Base-by-base conservation (phyloP, 2,113 vertebrate species). In the Trematocara unimaculatum region DNA sequence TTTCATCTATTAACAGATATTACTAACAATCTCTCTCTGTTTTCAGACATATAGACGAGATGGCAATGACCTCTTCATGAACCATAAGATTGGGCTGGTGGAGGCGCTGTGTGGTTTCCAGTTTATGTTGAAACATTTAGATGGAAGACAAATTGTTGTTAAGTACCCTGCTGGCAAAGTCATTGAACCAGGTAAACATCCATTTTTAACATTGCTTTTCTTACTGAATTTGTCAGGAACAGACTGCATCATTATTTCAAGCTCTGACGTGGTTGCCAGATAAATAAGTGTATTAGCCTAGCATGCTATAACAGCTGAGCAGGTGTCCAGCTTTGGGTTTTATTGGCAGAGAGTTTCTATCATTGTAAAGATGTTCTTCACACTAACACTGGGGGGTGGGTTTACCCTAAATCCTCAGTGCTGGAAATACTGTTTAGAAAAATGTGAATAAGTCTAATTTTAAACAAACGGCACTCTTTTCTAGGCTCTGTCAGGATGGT, bases 71-170 rank as follows among this genome's bases (percentile, higher is more conserved):
- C 95, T 99, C 93, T 98, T 98, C 91, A 98, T 99, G 96, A 97
- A 97, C 31, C 97, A 99, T 90, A 99, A 98, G 93, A 98, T 99
- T 11, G 99, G 98, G 79, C 98, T 99, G 56, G 98, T 98, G 90
- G 99, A 99, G 96, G 98, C 98, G 67, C 96, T 99, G 31, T 99
- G 99, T 91, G 98, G 99, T 72, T 99, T 99, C 95, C 98, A 99
- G 96, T 98, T 99, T 90, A 97, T 97, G 74, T 96, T 99, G 92
- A 98, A 98, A 92, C 99, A 99, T 94, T 97, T 99, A 77, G 99
- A 99, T 86, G 97, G 95, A 12, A 97, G 98, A 92, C 98, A 99
- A 88, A 98, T 99, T 85, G 97, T 99, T 85, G 98, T 99, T 78
- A 99, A 98, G 93, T 98, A 99, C 15, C 98, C 98, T 42, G 97